These are phyloP conservation scores for Semicossyphus pulcher DNA, from an alignment of 2,113 vertebrate genomes.

Conservation along the genomic window DNA sequence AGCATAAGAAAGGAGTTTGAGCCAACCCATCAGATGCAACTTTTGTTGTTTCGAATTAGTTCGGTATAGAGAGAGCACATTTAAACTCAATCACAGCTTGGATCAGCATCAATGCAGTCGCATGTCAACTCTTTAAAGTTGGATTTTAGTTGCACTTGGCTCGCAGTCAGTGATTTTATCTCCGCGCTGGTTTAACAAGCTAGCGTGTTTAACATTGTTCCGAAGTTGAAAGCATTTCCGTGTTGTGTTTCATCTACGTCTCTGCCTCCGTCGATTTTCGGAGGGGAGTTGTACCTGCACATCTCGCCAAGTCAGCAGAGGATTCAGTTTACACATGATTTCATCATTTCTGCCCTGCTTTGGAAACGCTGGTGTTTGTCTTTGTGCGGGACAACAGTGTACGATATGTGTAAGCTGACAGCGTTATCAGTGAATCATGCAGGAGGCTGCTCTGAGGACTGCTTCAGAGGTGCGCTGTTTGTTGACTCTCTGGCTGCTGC, in stretches of 20 bases:
- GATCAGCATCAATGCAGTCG: not conserved
- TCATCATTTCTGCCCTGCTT: slow-evolving; percentile 56
- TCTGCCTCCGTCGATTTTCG: slow-evolving; percentile 14
- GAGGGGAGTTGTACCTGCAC: slow-evolving; percentile 4
- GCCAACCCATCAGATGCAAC: not conserved
- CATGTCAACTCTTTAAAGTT: not conserved
- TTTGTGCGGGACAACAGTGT: slow-evolving; percentile 45
- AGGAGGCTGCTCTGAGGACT: slow-evolving; percentile 43
- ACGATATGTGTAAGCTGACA: slow-evolving; percentile 45
- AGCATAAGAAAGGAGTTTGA: not conserved
- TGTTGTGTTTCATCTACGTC: not conserved
- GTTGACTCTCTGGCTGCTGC: slow-evolving; percentile 69
- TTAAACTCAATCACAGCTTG: not conserved
- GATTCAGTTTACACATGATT: slow-evolving; percentile 53
- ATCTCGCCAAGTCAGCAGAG: slow-evolving; percentile 37
- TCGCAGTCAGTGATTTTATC: slow-evolving; percentile 1
- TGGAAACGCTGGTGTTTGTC: slow-evolving; percentile 54
- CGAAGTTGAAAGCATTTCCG: slow-evolving; percentile 29
- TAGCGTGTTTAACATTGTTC: not conserved
- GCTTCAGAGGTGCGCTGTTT: slow-evolving; percentile 57
- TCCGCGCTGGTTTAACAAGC: not conserved
- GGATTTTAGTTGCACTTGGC: not conserved
- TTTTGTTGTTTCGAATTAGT: not conserved
- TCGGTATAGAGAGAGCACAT: too few relatives aligned
- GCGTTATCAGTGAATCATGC: slow-evolving; percentile 59